Evolutionary conservation across 2,113 vertebrate species (phyloP), one percentile per base, ranked within the genome.

Genomic region (Fulmarus glacialis): DNA sequence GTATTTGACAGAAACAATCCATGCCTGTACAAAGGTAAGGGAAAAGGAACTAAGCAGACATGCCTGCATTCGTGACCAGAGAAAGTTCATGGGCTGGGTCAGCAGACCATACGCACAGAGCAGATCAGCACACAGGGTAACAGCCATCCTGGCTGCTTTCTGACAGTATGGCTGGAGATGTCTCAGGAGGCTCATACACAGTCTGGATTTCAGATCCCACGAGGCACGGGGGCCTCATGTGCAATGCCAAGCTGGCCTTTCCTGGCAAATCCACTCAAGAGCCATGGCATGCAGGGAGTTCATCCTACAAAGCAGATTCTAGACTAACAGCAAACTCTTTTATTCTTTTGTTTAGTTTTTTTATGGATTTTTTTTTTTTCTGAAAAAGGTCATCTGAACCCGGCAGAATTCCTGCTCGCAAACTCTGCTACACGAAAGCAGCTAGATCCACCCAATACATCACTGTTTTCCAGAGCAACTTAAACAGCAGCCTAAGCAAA

Each of bases 1-100:
- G 64, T 15, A 58, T 77, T 82, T 82, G 78, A 86, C 89, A 93
- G 93, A 64, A 93, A 83, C 84, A 96, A 80, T 58, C 89, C 78
- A 3, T 55, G 89, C n/a, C 78, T 73, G 43, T 82, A 73, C 81
- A 94, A 38, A 77, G 84, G 71, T 45, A 79, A 84, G 78, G 53
- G 78, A 23, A 68, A 82, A 64, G 56, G 60, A 82, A 38, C 34
- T 15, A 58, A 50, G 43, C 68, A 77, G 67, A 67, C 67, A 74
- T 1, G 82, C 59, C 78, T 53, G 43, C 47, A 53, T 81, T 40
- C 0, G 0, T 14, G 27, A 87, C 77, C 67, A 38, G 45, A 52
- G 48, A 29, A 53, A 87, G 78, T 62, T 89, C 74, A 48, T 3
- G 20, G 91, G 23, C 55, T 40, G 66, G 52, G 70, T 82, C 87